These are phyloP conservation scores for Hypsopygia costalis DNA, from an alignment of 2,888 invertebrate species.

Conservation along the genomic window DNA sequence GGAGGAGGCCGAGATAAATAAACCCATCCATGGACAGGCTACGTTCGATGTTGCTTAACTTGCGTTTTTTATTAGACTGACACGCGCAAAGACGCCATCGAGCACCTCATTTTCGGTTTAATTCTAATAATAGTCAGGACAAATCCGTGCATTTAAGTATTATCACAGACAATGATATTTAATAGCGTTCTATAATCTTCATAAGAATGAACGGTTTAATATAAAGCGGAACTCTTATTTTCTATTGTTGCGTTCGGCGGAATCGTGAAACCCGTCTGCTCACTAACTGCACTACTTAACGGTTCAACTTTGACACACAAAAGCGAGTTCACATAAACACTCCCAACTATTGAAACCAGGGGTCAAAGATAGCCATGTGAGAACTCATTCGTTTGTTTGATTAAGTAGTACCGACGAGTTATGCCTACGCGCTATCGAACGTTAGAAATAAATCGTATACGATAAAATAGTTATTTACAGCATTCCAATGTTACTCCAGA, in stretches of 20 bases:
- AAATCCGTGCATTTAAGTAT: too few relatives aligned
- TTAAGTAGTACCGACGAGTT: not conserved
- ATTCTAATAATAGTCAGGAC: too few relatives aligned
- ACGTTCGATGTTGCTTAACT: too few relatives aligned
- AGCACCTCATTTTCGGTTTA: too few relatives aligned
- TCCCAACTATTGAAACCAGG: conserved; percentile 20
- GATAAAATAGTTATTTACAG: too few relatives aligned
- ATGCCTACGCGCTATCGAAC: too few relatives aligned
- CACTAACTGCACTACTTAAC: conserved; percentile 51
- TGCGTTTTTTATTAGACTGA: too few relatives aligned
- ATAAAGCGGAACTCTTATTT: conserved; percentile 33
- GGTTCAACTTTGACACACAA: conserved; percentile 72
- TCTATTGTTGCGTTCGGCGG: conserved; percentile 47
- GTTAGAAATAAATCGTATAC: too few relatives aligned
- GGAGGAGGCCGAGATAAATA: too few relatives aligned
- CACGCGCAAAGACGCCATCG: too few relatives aligned
- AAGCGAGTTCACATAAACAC: conserved; percentile 29
- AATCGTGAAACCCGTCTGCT: conserved; percentile 50
- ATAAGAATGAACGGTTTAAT: conserved; percentile 34
- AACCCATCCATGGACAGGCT: too few relatives aligned
- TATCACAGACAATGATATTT: not conserved
- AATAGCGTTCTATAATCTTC: conserved; percentile 5
- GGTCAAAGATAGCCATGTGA: conserved; percentile 19
- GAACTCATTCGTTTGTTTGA: conserved; percentile 9
- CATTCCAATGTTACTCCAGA: too few relatives aligned